Conservation (phyloP, 2,888 invertebrate species). For the Norana najaformis region DNA sequence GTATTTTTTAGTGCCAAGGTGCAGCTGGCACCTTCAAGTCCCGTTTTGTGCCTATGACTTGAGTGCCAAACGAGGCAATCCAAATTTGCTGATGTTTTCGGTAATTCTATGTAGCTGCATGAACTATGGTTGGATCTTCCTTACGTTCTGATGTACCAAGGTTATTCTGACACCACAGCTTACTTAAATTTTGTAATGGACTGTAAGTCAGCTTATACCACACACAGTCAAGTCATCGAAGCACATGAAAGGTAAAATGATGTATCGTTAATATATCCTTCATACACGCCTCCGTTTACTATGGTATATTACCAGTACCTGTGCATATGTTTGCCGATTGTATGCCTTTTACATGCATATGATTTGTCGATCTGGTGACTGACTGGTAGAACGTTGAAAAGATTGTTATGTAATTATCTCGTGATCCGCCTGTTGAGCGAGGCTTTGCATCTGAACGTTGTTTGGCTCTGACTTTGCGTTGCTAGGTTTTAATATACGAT, state of each 20-base stretch:
- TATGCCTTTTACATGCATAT: neutral
- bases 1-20: neutral
- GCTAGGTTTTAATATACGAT: neutral
- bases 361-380: neutral
- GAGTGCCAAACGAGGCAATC: conserved; percentile 16
- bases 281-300: neutral
- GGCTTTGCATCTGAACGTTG: neutral
- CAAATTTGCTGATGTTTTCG: neutral
- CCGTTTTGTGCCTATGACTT: neutral
- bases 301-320: neutral
- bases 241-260: neutral
- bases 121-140: neutral
- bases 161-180: neutral
- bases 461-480: neutral
- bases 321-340: neutral
- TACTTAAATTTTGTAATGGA: neutral
- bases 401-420: neutral
- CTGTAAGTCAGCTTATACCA: neutral
- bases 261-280: neutral
- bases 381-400: neutral
- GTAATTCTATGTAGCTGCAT: neutral
- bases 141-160: neutral
- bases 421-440: no score
- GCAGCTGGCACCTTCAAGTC: neutral
- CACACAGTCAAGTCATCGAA: neutral